A percentile compares a stretch with the other conserved stretches of the same genome.
These are phyloP conservation scores for Heliocidaris tuberculata DNA, from an alignment of 35 echinoderm and acorn worm species.

Conservation along the genomic window DNA sequence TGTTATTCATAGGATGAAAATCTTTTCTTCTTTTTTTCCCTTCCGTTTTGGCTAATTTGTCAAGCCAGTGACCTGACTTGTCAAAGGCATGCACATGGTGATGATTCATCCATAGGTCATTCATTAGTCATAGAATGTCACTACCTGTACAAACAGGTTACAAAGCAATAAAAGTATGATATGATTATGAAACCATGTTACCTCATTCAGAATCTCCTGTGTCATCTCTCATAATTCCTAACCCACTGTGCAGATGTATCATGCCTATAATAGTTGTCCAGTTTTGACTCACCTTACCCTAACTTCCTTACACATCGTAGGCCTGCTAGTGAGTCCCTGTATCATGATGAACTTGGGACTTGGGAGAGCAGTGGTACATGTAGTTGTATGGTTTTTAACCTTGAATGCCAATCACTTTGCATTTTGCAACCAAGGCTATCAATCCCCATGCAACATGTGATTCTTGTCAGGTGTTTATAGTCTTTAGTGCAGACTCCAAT, in stretches of 20 bases:
- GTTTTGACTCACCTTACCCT: neutral
- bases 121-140: neutral
- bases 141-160: neutral
- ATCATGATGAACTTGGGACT: no score
- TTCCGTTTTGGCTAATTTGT: neutral
- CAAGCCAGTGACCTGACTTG: neutral
- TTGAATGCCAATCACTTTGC: no score
- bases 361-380: no score
- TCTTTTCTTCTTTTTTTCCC: neutral
- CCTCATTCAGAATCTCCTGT: neutral
- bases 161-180: neutral
- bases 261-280: neutral
- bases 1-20: neutral
- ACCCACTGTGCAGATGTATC: neutral
- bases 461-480: no score
- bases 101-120: neutral
- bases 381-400: no score
- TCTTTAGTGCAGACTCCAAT: no score
- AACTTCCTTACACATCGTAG: neutral
- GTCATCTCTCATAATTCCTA: neutral
- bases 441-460: no score
- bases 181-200: slow-evolving; percentile 14
- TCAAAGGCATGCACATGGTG: neutral
- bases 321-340: no score
- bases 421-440: no score